These are phyloP conservation scores for Microctonus hyperodae DNA, from an alignment of 2,888 invertebrate species.

Conservation along the genomic window DNA sequence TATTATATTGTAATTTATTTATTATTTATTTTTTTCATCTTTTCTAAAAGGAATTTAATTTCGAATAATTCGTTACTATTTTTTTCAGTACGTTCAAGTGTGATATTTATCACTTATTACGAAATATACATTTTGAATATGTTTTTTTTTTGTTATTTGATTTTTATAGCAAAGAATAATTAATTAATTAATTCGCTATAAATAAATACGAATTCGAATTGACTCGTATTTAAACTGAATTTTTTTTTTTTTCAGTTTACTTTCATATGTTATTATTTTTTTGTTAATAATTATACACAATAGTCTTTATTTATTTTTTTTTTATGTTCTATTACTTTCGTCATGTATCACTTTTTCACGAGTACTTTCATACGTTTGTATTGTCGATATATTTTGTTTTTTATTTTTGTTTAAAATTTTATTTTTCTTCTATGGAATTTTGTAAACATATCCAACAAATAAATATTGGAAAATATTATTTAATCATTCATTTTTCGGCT, in stretches of 20 bases:
- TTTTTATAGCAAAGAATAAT: conserved; percentile 34
- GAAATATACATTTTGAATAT: background rate
- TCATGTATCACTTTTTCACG: conserved; percentile 49
- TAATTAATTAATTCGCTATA: conserved; percentile 21
- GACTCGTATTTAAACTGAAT: conserved; percentile 25
- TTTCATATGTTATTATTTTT: conserved; percentile 10
- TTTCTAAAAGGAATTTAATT: background rate
- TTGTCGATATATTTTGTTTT: conserved; percentile 21
- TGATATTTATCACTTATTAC: conserved; percentile 22
- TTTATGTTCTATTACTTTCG: conserved; percentile 49
- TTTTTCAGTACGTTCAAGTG: conserved; percentile 23
- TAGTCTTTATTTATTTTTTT: conserved; percentile 33
- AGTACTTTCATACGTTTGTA: conserved; percentile 55
- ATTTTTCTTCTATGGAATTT: too few species aligned
- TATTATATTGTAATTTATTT: background rate
- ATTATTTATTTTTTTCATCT: background rate
- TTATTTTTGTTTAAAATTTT: background rate
- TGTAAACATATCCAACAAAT: too few species aligned
- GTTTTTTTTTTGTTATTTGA: conserved; percentile 29
- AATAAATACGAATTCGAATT: conserved; percentile 20
- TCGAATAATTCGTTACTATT: conserved; percentile 8
- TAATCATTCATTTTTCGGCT: conserved; percentile 27
- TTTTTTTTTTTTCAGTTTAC: conserved; percentile 14
- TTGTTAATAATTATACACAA: conserved; percentile 39
- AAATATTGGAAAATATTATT: too few species aligned